A percentile compares a stretch with the other conserved stretches of the same genome.
These are phyloP conservation scores for Catharus fuscescens DNA, from an alignment of 2,113 vertebrate genomes.

Conservation along the genomic window DNA sequence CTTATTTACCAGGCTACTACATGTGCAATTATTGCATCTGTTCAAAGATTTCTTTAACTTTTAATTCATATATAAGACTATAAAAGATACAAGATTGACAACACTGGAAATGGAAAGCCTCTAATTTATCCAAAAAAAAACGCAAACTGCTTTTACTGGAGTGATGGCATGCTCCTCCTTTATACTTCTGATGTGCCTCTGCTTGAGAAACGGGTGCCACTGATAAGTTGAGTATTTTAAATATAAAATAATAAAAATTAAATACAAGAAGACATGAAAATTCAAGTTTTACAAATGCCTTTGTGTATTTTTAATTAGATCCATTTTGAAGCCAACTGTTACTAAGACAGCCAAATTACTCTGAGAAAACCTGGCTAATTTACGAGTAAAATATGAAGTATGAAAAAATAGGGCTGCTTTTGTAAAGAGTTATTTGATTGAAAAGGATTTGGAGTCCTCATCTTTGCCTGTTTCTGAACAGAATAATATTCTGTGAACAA, in stretches of 20 bases:
- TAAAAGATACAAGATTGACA: background rate
- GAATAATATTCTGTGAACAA: background rate
- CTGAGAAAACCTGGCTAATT: background rate
- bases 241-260: background rate
- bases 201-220: background rate
- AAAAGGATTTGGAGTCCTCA: background rate
- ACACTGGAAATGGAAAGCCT: background rate
- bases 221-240: background rate
- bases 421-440: background rate
- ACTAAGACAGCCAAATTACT: background rate
- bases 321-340: background rate
- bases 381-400: background rate
- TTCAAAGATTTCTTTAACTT: background rate
- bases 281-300: background rate
- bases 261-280: background rate
- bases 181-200: background rate
- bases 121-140: background rate
- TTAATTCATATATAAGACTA: background rate
- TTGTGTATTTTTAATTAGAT: background rate
- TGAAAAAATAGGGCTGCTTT: background rate
- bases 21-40: constrained; percentile 2
- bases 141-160: background rate
- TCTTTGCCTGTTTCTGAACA: background rate
- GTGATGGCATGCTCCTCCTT: background rate
- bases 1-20: constrained; percentile 27